A percentile compares a stretch with the other conserved stretches of the same genome.
These are phyloP conservation scores for Denticeps clupeoides DNA, from an alignment of 2,797 vertebrate species.

Conservation along the genomic window DNA sequence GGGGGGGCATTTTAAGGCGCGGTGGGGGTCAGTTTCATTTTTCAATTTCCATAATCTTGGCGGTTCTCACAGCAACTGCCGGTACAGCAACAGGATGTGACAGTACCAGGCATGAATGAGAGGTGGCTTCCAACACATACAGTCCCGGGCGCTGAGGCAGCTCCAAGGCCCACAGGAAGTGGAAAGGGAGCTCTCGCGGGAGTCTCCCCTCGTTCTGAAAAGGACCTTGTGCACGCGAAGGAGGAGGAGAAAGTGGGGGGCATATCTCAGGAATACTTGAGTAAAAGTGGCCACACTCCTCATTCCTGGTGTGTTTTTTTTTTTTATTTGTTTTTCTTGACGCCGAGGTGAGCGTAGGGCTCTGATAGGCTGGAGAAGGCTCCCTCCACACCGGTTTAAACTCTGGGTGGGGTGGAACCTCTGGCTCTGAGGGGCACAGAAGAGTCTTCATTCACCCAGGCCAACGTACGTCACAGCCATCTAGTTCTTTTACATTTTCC, in stretches of 20 bases:
- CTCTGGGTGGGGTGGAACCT: no score
- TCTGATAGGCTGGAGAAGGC: neutral
- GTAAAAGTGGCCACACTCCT: conserved; percentile 8
- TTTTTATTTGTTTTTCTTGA: neutral
- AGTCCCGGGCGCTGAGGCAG: conserved; percentile 11
- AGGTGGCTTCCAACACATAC: conserved; percentile 29
- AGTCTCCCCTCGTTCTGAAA: conserved; percentile 31
- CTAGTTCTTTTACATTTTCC: conserved; percentile 12
- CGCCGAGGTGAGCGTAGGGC: neutral
- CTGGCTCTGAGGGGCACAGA: conserved; percentile 6
- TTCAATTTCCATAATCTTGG: conserved; percentile 33
- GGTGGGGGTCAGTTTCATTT: conserved; percentile 24
- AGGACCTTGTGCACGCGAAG: conserved; percentile 28
- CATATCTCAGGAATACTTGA: conserved; percentile 10
- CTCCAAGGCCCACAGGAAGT: conserved; percentile 29
- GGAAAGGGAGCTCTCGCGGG: conserved; percentile 33
- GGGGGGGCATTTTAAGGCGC: conserved; percentile 1
- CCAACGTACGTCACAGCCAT: neutral
- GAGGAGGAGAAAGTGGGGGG: neutral
- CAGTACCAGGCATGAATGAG: conserved; percentile 37
- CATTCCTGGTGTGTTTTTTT: conserved; percentile 6
- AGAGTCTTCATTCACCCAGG: conserved; percentile 5
- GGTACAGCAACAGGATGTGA: conserved; percentile 38
- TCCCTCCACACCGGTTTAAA: no score
- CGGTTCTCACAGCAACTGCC: conserved; percentile 25